Percentiles rank a stretch among this genome's conserved stretches.
Conservation (phyloP, 1,140 invertebrate species). For the Drosophila oshimai region DNA sequence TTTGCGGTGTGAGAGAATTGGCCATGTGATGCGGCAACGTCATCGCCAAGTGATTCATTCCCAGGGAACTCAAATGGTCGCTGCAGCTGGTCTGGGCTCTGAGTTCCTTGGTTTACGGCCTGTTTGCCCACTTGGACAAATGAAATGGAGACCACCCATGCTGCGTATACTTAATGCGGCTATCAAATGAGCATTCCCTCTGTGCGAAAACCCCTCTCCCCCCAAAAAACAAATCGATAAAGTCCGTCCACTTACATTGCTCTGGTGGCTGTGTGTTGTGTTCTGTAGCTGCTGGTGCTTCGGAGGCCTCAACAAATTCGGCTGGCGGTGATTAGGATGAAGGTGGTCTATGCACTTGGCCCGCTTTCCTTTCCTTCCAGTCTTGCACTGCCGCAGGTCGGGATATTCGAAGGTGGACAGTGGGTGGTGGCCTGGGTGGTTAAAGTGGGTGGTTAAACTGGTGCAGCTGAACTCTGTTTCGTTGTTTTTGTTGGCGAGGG, state of each 20-base stretch:
- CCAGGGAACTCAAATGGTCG: slow-evolving; percentile 1
- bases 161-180: slow-evolving; percentile 41
- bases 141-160: slow-evolving; percentile 12
- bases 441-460: slow-evolving; percentile 24
- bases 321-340: slow-evolving; percentile 42
- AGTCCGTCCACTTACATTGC: slow-evolving; percentile 64
- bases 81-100: slow-evolving; percentile 15
- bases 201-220: slow-evolving; percentile 13
- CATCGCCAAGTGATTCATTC: slow-evolving; percentile 35
- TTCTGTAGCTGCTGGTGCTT: slow-evolving; percentile 19
- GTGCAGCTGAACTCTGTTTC: slow-evolving; percentile 70
- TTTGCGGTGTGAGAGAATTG: slow-evolving; percentile 59
- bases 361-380: slow-evolving; percentile 37
- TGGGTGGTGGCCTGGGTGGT: slow-evolving; percentile 6
- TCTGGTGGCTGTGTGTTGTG: slow-evolving; percentile 35
- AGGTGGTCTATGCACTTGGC: slow-evolving; percentile 54
- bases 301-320: slow-evolving; percentile 36
- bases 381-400: slow-evolving; percentile 43
- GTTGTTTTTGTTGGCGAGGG: slow-evolving; percentile 74
- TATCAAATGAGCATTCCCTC: slow-evolving; percentile 16
- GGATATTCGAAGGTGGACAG: slow-evolving; percentile 12
- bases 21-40: slow-evolving; percentile 60
- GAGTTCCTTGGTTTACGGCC: neutral
- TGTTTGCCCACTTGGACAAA: slow-evolving; percentile 8
- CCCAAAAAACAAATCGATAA: slow-evolving; percentile 67